Conservation (phyloP, 1,140 invertebrate genomes). For the Latrodectus geometricus region DNA sequence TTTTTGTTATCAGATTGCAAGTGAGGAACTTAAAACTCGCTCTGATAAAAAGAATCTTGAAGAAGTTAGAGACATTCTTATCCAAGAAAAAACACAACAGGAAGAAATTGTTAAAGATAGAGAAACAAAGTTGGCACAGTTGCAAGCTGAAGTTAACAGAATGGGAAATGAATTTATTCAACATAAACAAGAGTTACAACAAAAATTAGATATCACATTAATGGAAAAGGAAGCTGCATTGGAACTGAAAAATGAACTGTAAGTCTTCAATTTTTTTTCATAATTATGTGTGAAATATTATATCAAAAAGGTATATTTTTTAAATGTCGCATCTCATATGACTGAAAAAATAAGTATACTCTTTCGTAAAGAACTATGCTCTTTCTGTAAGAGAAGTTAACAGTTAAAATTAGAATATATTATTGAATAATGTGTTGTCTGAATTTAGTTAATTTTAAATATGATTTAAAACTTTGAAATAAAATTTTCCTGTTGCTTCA, state of each 20-base stretch:
- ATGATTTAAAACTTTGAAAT: too few relatives aligned
- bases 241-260: constrained; percentile 53
- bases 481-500: too few relatives aligned
- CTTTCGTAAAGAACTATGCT: too few relatives aligned
- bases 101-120: constrained; percentile 51
- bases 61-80: constrained; percentile 6
- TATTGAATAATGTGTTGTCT: too few relatives aligned
- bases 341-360: too few relatives aligned
- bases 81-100: constrained; percentile 45
- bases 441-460: too few relatives aligned
- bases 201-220: constrained; percentile 60
- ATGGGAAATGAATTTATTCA: constrained; percentile 51
- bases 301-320: too few relatives aligned
- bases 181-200: constrained; percentile 61
- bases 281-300: neutral
- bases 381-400: too few relatives aligned
- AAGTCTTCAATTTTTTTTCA: neutral
- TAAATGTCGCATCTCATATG: too few relatives aligned
- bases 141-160: constrained; percentile 61
- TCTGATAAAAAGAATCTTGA: constrained; percentile 33
- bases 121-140: constrained; percentile 45
- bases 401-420: too few relatives aligned
- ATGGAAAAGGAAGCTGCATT: constrained; percentile 57
- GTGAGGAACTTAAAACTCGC: constrained; percentile 23
- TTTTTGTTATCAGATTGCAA: constrained; percentile 15